Percentiles rank a stretch among this genome's conserved stretches.
These are phyloP conservation scores for Xestia rhomboidea DNA, from an alignment of 2,888 invertebrate species.

Conservation along the genomic window DNA sequence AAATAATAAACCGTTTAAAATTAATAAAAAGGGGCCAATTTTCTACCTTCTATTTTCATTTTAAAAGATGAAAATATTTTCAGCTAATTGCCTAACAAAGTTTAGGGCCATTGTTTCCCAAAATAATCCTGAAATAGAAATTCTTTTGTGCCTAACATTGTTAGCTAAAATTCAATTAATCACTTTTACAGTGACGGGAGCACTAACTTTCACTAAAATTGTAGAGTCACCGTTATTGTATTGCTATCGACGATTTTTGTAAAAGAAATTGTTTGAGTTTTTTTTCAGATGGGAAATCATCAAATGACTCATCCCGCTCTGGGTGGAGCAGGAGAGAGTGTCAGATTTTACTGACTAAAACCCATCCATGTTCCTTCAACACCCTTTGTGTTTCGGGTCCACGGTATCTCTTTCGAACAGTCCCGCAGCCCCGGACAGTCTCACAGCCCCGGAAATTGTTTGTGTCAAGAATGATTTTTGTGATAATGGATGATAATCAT, in stretches of 20 bases:
- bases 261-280: neutral
- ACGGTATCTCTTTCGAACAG: too few relatives aligned
- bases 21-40: neutral
- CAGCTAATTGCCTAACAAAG: neutral
- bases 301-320: too few relatives aligned
- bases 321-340: too few relatives aligned
- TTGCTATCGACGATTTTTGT: neutral
- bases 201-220: constrained; percentile 5
- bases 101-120: neutral
- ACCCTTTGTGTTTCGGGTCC: too few relatives aligned
- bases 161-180: constrained; percentile 33
- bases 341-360: too few relatives aligned
- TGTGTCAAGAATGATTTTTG: neutral
- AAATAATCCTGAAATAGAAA: constrained; percentile 5
- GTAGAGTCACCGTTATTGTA: constrained; percentile 7
- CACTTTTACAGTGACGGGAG: constrained; percentile 15
- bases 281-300: too few relatives aligned
- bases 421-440: too few relatives aligned
- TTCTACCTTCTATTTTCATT: neutral
- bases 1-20: neutral
- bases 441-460: too few relatives aligned
- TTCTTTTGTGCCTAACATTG: constrained; percentile 9
- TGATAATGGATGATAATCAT: neutral
- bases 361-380: too few relatives aligned
- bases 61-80: neutral